Base-by-base conservation (phyloP, 2,888 invertebrate genomes). In the Drosophila falleni region DNA sequence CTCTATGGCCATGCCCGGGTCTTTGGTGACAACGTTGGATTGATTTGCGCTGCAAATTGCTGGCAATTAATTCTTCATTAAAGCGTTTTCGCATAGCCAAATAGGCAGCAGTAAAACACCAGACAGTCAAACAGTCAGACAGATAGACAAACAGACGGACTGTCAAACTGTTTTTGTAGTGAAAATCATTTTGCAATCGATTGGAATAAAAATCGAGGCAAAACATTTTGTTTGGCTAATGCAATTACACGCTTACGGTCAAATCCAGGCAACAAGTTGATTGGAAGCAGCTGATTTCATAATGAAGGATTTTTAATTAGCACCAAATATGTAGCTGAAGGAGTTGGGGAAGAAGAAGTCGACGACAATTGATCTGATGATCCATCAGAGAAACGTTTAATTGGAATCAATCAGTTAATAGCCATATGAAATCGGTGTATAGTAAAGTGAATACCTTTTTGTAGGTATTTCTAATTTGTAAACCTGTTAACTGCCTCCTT, bases 21-120 rank as follows among this genome's bases (percentile, higher is more conserved):
- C 53, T 41, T 64, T 68, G 71, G 83, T 86, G 84, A 84, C 87
- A 85, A 85, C 82, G 80, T 67, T 76, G 78, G 84, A 85, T 87
- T 85, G 84, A 88, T 88, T 87, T 87, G 87, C 87, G 85, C 86
- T 90, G 91, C 91, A 91, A 91, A 91, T 90, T 91, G 90, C 87
- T 90, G 80, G 90, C 91, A 91, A 91, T 91, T 91, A 91, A 91
- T 90, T 91, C 91, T 91, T 91, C 90, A 91, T 91, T 91, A 90
- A 91, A 91, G 90, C 87, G 84, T 88, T 89, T 90, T 90, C 87
- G 89, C 89, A 89, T 82, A 86, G 86, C 87, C 82, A 81, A 81
- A 78, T 74, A 74, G 71, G 74, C 72, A 71, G 58, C 51, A 53
- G 41, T 49, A 58, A 55, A 60, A 62, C 33, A 33, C 41, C 37